Conservation (phyloP, 2,797 vertebrate genomes). For the Lutjanus argentimaculatus region DNA sequence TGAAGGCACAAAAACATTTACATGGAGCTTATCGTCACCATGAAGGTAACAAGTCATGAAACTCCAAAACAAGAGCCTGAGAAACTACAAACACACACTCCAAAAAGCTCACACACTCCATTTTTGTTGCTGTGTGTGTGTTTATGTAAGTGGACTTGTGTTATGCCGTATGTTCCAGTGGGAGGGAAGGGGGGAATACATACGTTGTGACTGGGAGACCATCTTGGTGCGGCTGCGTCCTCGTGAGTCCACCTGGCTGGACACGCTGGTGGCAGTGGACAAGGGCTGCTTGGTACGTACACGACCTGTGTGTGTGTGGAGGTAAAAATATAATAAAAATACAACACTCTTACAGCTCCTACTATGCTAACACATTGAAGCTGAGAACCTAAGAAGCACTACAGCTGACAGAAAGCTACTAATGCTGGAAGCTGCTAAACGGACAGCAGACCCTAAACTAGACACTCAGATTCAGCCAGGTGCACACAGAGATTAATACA, state of each 20-base stretch:
- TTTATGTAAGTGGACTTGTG: constrained; percentile 8
- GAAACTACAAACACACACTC: constrained; percentile 41
- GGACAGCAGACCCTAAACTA: constrained; percentile 6
- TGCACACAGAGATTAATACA: constrained; percentile 41
- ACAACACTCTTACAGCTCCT: not conserved
- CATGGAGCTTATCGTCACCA: constrained; percentile 84
- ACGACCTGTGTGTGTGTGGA: constrained; percentile 84
- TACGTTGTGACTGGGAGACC: constrained; percentile 99
- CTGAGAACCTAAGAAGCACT: constrained; percentile 46
- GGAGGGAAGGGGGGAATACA: constrained; percentile 69
- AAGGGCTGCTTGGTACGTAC: constrained; percentile 91
- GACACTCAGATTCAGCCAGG: constrained; percentile 30
- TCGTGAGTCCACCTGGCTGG: constrained; percentile 93
- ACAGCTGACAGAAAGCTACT: constrained; percentile 41
- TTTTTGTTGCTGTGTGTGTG: constrained; percentile 19
- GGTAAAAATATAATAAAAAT: constrained; percentile 2
- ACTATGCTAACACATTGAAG: constrained; percentile 23
- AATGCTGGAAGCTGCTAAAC: constrained; percentile 38
- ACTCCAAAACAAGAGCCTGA: constrained; percentile 67
- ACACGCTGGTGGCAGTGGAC: constrained; percentile 85
- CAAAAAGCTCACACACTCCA: constrained; percentile 22
- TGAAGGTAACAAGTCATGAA: constrained; percentile 65
- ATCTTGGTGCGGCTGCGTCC: constrained; percentile 96
- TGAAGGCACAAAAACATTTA: constrained; percentile 92
- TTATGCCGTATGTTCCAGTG: not conserved